These are phyloP conservation scores for Petrophora chlorosata DNA, from an alignment of 2,888 invertebrate genomes.

Conservation along the genomic window DNA sequence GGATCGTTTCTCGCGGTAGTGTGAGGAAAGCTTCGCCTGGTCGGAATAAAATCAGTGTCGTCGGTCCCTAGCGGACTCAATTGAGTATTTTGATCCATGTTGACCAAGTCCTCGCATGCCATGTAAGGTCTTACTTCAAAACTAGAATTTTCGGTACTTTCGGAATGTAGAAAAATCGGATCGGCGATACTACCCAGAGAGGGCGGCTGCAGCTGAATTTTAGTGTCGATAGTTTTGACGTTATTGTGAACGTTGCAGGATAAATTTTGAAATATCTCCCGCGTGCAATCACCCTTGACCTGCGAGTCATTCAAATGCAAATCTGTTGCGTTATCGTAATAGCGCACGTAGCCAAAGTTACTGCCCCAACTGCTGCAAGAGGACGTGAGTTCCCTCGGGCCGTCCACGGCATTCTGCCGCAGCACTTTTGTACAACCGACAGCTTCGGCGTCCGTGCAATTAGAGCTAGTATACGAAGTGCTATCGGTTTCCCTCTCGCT, in stretches of 20 bases:
- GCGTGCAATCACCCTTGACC: slow-evolving; percentile 69
- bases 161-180: slow-evolving; percentile 80
- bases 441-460: slow-evolving; percentile 64
- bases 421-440: slow-evolving; percentile 66
- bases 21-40: slow-evolving; percentile 87
- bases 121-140: slow-evolving; percentile 82
- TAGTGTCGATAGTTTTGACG: slow-evolving; percentile 35
- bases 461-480: slow-evolving; percentile 68
- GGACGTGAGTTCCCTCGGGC: slow-evolving; percentile 64
- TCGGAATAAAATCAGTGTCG: slow-evolving; percentile 67
- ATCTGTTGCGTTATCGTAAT: slow-evolving; percentile 82
- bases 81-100: slow-evolving; percentile 85
- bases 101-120: slow-evolving; percentile 87
- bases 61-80: slow-evolving; percentile 69
- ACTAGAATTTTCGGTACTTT: slow-evolving; percentile 84
- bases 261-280: slow-evolving; percentile 62
- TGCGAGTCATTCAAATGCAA: slow-evolving; percentile 59
- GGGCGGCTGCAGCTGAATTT: slow-evolving; percentile 38
- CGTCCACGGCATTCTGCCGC: slow-evolving; percentile 85
- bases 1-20: slow-evolving; percentile 77
- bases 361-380: slow-evolving; percentile 83
- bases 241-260: slow-evolving; percentile 41
- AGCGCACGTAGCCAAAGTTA: slow-evolving; percentile 87
- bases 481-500: slow-evolving; percentile 71
- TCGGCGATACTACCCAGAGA: slow-evolving; percentile 26